Percentiles rank a stretch among this genome's conserved stretches.
These are phyloP conservation scores for Bicyclus anynana DNA, from an alignment of 1,140 invertebrate genomes.

Conservation along the genomic window DNA sequence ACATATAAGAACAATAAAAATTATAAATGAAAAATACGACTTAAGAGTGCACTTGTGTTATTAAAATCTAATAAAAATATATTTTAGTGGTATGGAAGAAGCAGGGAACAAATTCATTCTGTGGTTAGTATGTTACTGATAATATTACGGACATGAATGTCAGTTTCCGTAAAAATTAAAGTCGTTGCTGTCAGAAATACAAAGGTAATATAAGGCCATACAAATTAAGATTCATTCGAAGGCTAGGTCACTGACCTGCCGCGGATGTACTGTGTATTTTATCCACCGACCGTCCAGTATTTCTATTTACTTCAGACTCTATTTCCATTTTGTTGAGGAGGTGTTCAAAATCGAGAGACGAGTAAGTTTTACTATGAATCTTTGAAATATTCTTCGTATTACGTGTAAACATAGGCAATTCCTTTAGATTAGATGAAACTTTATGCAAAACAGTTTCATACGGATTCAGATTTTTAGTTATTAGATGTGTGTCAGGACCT, in stretches of 20 bases:
- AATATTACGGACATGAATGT: constrained; percentile 9
- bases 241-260: constrained; percentile 68
- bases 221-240: constrained; percentile 29
- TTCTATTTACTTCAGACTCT: constrained; percentile 64
- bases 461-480: constrained; percentile 52
- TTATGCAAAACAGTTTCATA: constrained; percentile 56
- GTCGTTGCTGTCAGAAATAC: constrained; percentile 20
- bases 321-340: constrained; percentile 64
- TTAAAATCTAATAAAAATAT: background rate
- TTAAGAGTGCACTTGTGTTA: background rate
- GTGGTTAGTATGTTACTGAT: constrained; percentile 19
- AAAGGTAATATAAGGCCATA: constrained; percentile 22
- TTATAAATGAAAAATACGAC: background rate
- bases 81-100: constrained; percentile 13
- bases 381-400: constrained; percentile 25
- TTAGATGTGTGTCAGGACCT: constrained; percentile 37
- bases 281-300: constrained; percentile 64
- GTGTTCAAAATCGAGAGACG: constrained; percentile 57
- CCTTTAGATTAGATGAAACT: constrained; percentile 36
- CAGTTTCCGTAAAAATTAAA: constrained; percentile 18
- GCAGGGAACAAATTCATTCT: constrained; percentile 10
- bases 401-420: constrained; percentile 22
- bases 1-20: background rate
- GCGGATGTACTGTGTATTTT: constrained; percentile 39
- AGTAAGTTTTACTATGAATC: constrained; percentile 43